These are phyloP conservation scores for Syrista parreyssii DNA, from an alignment of 2,888 invertebrate genomes.

Conservation along the genomic window DNA sequence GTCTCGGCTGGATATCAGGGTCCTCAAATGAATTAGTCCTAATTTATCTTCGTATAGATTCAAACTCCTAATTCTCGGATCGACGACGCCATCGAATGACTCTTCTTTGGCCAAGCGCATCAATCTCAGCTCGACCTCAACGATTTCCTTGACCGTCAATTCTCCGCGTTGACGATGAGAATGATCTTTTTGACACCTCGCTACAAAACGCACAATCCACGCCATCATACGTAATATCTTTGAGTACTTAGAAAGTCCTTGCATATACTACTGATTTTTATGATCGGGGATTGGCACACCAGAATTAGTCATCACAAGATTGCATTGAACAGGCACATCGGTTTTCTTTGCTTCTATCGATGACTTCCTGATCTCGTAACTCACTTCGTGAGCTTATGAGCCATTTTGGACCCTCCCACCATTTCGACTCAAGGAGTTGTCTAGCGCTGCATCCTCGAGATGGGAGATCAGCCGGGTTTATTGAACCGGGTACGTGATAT, in stretches of 20 bases:
- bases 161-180: conserved; percentile 9
- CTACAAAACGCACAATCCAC: conserved; percentile 28
- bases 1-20: conserved; percentile 26
- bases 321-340: too few species aligned
- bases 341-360: too few species aligned
- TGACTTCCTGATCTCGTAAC: too few species aligned
- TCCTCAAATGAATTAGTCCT: conserved; percentile 31
- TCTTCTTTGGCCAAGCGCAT: conserved; percentile 21
- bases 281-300: too few species aligned
- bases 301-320: too few species aligned
- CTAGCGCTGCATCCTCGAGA: too few species aligned
- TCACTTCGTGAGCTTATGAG: too few species aligned
- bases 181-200: conserved; percentile 8
- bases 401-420: too few species aligned
- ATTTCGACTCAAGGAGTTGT: too few species aligned
- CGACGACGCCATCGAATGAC: conserved; percentile 18
- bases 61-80: conserved; percentile 19
- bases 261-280: too few species aligned
- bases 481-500: too few species aligned
- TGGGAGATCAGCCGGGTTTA: too few species aligned
- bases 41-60: conserved; percentile 24
- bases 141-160: conserved; percentile 26
- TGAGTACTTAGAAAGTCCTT: conserved; percentile 27
- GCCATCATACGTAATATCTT: conserved; percentile 36
- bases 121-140: conserved; percentile 20